These are phyloP conservation scores for Neuroscelio doddi DNA, from an alignment of 2,888 invertebrate genomes.

Conservation along the genomic window DNA sequence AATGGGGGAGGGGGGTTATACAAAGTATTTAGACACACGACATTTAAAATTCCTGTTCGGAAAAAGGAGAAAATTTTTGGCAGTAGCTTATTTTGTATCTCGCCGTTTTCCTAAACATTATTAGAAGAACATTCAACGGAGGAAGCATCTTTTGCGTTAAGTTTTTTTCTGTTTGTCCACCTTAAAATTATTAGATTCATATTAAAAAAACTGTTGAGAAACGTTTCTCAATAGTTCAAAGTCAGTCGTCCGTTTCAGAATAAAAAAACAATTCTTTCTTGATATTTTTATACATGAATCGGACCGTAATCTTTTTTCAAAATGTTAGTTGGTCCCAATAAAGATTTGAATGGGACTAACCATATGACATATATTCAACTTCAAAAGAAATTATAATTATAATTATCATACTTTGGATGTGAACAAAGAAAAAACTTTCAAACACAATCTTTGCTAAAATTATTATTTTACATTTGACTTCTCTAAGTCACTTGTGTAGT, in stretches of 20 bases:
- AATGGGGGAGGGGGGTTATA: background rate
- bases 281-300: no score
- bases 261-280: no score
- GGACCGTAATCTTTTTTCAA: no score
- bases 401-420: no score
- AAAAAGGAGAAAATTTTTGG: background rate
- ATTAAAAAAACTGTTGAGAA: background rate
- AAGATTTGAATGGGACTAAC: no score
- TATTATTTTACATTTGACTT: no score
- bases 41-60: background rate
- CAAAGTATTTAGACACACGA: background rate
- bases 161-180: background rate
- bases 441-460: no score
- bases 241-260: background rate
- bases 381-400: no score
- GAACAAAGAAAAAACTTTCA: no score
- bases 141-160: constrained; percentile 24
- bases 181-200: background rate
- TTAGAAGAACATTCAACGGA: constrained; percentile 17
- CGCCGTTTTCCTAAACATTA: background rate
- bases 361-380: no score
- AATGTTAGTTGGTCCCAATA: no score
- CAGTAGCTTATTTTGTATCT: background rate
- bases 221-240: background rate
- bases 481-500: no score